Evolutionary conservation across 2,888 invertebrate genomes (phyloP), one percentile per base, ranked within the genome.

Genomic region (Phymatocera aterrima): DNA sequence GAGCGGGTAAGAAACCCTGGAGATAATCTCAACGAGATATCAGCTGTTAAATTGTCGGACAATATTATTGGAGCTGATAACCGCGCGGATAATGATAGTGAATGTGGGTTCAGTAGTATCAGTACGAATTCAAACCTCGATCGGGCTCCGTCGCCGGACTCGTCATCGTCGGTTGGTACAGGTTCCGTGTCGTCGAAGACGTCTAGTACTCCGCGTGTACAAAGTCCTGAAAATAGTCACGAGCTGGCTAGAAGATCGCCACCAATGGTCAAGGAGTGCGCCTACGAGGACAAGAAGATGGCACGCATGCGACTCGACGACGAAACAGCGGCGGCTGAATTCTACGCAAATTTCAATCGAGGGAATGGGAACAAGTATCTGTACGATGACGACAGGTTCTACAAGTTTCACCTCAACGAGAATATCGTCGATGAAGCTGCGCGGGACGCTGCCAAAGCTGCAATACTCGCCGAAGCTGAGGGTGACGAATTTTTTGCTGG

Each of bases 371-470:
- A 92, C 84, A 93, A 92, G 88, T 91, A 91, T 81, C 91, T 93
- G 84, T 95, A 94, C 87, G 95, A 96, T 87, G 93, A 95, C 85
- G 96, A 96, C 91, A 94, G 94, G 90, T 96, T 93, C 90, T 96
- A 96, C 88, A 94, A 95, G 88, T 97, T 97, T 88, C 96, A 97
- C 91, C 91, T 97, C 81, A 95, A 96, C 88, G 97, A 97, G 91
- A 91, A 90, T 83, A 81, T 85, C 86, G 86, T 91, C 84, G 83
- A 88, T 51, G 79, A 78, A 72, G 78, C 80, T 48, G 77, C 48
- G 12, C 82, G 82, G 51, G 81, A 82, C 12, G 79, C 79, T 68
- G 84, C 82, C 4, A 78, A 79, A 5, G 80, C 80, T 77, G 87
- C 84, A 68, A 85, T 83, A 40, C 86, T 85, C 77, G 85, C 83